Evolutionary conservation across 2,797 vertebrate species (phyloP).

Genomic region (Darevskia nairensis): DNA sequence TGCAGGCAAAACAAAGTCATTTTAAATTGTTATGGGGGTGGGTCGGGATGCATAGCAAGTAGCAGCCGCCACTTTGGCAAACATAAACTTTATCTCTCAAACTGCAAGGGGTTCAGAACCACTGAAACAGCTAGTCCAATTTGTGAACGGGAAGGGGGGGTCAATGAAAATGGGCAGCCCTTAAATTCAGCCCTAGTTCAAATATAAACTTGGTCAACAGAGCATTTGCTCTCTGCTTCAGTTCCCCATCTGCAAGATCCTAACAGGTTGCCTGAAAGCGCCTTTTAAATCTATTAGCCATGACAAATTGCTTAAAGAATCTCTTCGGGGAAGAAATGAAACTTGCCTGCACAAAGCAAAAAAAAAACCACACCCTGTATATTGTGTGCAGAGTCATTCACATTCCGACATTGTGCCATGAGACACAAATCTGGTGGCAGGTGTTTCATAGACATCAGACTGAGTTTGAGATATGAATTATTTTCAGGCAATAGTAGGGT

Average conservation of each 20-base stretch:
- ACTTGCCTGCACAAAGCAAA: background rate
- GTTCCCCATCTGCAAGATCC: background rate
- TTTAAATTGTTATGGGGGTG: background rate
- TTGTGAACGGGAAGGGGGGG: background rate
- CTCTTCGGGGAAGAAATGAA: background rate
- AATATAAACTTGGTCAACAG: background rate
- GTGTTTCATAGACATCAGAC: background rate
- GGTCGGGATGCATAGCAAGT: background rate
- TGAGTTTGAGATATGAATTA: background rate
- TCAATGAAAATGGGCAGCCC: background rate
- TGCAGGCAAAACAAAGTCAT: background rate
- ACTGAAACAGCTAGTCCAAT: background rate
- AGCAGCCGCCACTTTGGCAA: background rate
- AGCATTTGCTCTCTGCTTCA: background rate
- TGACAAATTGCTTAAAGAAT: slow-evolving; percentile 5
- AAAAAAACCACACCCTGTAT: background rate
- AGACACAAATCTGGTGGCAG: background rate
- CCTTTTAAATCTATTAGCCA: background rate
- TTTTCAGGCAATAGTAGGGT: background rate
- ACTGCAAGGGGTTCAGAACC: background rate
- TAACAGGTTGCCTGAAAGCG: background rate
- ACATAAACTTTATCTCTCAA: too few relatives aligned
- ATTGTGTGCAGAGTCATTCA: background rate
- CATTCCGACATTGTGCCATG: background rate
- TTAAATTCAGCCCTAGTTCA: background rate